Evolutionary conservation across 2,888 invertebrate genomes (phyloP).

Genomic region (Calephelis perditalis): DNA sequence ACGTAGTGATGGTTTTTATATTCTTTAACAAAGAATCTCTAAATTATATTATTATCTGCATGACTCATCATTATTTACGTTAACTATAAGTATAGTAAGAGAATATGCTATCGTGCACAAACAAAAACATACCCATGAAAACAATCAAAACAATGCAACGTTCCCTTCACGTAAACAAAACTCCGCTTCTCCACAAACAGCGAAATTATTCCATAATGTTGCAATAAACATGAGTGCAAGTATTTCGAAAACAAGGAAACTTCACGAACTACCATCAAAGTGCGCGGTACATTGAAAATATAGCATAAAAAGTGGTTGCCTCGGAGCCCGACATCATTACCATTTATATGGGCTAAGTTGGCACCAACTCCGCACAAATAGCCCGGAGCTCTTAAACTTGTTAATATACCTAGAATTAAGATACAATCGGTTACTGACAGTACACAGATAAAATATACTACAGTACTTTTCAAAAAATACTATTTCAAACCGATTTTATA

Average conservation of each 20-base stretch:
- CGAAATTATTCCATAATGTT: conserved; percentile 20
- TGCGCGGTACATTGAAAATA: conserved; percentile 52
- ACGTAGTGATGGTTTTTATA: no score
- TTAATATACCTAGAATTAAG: conserved; percentile 14
- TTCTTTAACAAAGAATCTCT: no score
- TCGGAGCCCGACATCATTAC: conserved; percentile 45
- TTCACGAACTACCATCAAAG: conserved; percentile 29
- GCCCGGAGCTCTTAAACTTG: conserved; percentile 15
- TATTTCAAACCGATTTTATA: no score
- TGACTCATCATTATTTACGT: no score
- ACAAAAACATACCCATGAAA: not conserved
- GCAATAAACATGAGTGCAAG: conserved; percentile 26
- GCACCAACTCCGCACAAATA: conserved; percentile 30
- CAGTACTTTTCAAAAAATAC: no score
- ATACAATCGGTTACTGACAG: not conserved
- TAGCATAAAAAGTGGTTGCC: conserved; percentile 38
- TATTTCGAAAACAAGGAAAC: conserved; percentile 26
- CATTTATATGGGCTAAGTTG: conserved; percentile 67
- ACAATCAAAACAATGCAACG: not conserved
- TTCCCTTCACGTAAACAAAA: not conserved
- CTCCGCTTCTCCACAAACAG: conserved; percentile 1
- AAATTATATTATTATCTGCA: no score
- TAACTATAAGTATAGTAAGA: no score
- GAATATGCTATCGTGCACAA: no score
- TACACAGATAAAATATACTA: not conserved